A percentile compares a stretch with the other conserved stretches of the same genome.
phyloP scores from a whole-genome alignment of 2,113 vertebrate genomes.

The Ascaphus truei region DNA sequence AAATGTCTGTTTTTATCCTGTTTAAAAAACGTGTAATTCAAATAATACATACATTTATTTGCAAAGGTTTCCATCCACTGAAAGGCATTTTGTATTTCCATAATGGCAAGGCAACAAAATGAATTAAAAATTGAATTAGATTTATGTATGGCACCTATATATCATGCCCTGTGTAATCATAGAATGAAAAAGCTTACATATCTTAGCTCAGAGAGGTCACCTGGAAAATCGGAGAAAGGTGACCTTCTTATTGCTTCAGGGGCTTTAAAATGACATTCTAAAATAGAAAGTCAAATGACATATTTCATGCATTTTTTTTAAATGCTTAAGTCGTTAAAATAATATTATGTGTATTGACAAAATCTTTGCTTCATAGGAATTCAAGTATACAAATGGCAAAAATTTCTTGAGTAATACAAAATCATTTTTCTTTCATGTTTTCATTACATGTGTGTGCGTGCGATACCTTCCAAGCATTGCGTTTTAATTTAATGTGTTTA shows the following conservation, averaged over 20 bases:
- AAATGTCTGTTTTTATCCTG: too few species aligned
- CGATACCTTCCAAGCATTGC: too few species aligned
- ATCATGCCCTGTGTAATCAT: neutral
- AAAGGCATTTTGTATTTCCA: neutral
- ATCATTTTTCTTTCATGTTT: too few species aligned
- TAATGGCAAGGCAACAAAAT: neutral
- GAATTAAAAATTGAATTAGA: neutral
- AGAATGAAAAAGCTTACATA: neutral
- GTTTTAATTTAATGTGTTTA: too few species aligned
- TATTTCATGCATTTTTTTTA: neutral
- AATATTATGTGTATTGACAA: constrained; percentile 20
- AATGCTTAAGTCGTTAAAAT: constrained; percentile 12
- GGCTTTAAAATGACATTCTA: constrained; percentile 10
- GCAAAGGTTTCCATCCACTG: too few species aligned
- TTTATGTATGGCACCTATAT: neutral
- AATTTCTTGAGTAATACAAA: neutral
- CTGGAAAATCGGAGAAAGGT: constrained; percentile 13
- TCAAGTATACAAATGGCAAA: neutral
- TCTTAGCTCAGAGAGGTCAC: neutral
- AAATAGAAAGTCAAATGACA: neutral
- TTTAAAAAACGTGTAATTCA: too few species aligned
- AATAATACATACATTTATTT: too few species aligned
- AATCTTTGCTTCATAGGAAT: too few species aligned
- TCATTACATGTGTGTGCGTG: too few species aligned
- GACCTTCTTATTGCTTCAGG: constrained; percentile 19